These are phyloP conservation scores for Cyprinodon brontotheroides DNA, from an alignment of 2,113 vertebrate genomes.

Conservation along the genomic window DNA sequence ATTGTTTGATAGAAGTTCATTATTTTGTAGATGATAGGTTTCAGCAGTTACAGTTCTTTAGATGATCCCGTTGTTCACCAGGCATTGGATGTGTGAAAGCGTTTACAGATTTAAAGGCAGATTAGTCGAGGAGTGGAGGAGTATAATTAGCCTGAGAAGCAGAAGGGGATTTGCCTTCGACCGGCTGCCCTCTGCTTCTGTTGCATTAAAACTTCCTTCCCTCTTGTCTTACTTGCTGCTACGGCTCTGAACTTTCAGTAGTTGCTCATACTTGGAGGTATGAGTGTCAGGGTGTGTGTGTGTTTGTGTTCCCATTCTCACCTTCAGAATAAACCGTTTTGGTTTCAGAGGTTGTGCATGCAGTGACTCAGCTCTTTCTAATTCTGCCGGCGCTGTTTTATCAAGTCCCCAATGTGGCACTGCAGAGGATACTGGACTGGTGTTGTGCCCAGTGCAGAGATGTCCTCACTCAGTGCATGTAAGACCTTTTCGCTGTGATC, in stretches of 20 bases:
- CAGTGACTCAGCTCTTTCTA: conserved; percentile 63
- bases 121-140: conserved; percentile 66
- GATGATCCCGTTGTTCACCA: not conserved
- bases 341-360: conserved; percentile 47
- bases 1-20: conserved; percentile 1
- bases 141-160: conserved; percentile 77
- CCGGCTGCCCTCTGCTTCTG: conserved; percentile 62
- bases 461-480: conserved; percentile 22
- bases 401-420: conserved; percentile 39
- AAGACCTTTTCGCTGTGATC: conserved; percentile 24
- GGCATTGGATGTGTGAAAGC: conserved; percentile 15
- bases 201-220: conserved; percentile 31
- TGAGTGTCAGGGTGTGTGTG: conserved; percentile 22
- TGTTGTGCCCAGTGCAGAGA: conserved; percentile 18
- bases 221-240: conserved; percentile 24
- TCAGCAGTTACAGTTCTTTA: not conserved
- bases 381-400: conserved; percentile 16
- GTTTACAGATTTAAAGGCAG: conserved; percentile 33
- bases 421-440: conserved; percentile 42
- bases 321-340: conserved; percentile 41
- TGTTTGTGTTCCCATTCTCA: conserved; percentile 35
- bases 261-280: conserved; percentile 31
- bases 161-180: conserved; percentile 80
- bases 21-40: not conserved
- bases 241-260: conserved; percentile 36